Conservation (phyloP, 2,888 invertebrate species). For the Tinea pellionella region DNA sequence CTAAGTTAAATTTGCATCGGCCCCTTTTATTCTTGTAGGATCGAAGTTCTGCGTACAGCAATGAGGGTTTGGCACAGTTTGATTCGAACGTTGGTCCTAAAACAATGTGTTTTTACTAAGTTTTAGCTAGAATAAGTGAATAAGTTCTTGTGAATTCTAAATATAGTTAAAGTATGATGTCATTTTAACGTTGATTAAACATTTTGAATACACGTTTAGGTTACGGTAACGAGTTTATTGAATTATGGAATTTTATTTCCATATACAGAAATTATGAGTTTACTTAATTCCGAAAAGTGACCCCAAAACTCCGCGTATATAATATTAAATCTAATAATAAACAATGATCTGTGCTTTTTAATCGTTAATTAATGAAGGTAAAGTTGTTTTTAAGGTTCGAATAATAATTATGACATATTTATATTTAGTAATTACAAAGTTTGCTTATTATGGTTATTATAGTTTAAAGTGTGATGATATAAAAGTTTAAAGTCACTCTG, state of each 20-base stretch:
- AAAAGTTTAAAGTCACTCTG: too few species aligned
- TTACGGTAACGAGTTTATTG: neutral
- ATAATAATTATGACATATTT: too few species aligned
- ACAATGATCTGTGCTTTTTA: too few species aligned
- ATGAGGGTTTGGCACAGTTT: neutral
- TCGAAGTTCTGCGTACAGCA: neutral
- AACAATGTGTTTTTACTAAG: neutral
- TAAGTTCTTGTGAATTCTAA: neutral
- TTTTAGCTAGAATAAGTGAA: neutral
- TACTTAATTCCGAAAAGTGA: too few species aligned
- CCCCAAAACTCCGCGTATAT: too few species aligned
- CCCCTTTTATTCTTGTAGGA: constrained; percentile 1
- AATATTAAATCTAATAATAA: too few species aligned
- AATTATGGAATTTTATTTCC: neutral
- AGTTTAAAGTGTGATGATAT: too few species aligned
- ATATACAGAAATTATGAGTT: neutral
- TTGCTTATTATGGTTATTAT: too few species aligned
- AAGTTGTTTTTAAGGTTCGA: too few species aligned
- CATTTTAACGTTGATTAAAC: neutral
- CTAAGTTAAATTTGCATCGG: constrained; percentile 6
- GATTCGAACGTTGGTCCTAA: neutral
- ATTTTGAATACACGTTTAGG: neutral
- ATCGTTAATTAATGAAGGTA: too few species aligned
- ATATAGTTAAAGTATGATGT: neutral
- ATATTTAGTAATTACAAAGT: too few species aligned